phyloP scores from a whole-genome alignment of 2,113 vertebrate species.

The Natator depressus region DNA sequence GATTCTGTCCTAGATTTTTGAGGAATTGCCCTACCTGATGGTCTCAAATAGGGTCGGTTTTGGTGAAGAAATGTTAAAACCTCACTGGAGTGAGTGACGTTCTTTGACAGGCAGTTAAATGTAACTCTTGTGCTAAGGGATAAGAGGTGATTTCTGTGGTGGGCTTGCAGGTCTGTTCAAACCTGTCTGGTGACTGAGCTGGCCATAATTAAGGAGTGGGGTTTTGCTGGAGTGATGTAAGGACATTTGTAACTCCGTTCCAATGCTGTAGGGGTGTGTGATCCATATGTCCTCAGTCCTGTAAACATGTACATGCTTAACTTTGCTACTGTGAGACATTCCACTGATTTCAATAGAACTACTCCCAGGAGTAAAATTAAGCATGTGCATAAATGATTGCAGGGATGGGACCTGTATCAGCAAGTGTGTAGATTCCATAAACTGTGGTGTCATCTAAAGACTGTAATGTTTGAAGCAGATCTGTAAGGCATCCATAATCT shows the following conservation, averaged over 20 bases:
- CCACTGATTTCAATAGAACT: background rate
- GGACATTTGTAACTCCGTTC: background rate
- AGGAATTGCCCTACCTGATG: background rate
- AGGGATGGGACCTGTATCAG: background rate
- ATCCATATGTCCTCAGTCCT: background rate
- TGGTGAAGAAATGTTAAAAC: background rate
- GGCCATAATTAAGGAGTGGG: background rate
- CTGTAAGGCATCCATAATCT: background rate
- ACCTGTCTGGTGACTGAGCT: background rate
- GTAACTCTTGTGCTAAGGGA: fast-evolving
- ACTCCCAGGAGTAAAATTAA: background rate
- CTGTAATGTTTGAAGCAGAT: too few relatives aligned
- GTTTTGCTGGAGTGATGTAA: background rate
- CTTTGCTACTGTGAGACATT: background rate
- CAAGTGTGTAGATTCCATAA: background rate
- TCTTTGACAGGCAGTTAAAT: background rate
- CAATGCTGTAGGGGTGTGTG: background rate
- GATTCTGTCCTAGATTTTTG: background rate
- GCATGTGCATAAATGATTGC: background rate
- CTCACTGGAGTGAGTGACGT: background rate
- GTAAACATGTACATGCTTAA: background rate
- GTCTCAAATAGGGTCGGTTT: background rate
- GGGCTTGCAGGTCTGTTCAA: background rate
- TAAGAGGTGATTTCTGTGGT: background rate
- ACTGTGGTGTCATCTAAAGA: too few relatives aligned